Evolutionary conservation across 2,888 invertebrate species (phyloP).

Genomic region (Apodemia mormo): DNA sequence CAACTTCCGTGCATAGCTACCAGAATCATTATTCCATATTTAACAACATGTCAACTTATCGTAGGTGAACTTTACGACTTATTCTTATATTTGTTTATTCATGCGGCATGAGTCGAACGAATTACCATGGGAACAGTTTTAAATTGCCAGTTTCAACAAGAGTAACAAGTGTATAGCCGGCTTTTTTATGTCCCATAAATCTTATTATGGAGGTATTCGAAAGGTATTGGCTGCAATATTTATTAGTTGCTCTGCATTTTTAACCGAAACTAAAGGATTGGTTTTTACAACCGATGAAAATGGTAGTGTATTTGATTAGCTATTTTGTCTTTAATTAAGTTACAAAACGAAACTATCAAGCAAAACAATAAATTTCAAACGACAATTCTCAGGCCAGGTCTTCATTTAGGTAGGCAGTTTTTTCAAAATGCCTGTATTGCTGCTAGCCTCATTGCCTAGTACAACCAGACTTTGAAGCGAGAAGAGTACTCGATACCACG

Average conservation of each 20-base stretch:
- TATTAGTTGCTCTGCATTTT: conserved; percentile 4
- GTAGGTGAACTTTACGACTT: conserved; percentile 55
- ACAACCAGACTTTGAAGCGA: too few species aligned
- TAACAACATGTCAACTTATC: conserved; percentile 64
- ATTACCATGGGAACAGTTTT: conserved; percentile 39
- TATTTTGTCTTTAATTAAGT: not conserved
- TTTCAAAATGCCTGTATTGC: too few species aligned
- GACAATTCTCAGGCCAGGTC: too few species aligned
- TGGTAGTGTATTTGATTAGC: too few species aligned
- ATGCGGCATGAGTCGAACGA: conserved; percentile 45
- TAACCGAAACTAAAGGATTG: not conserved
- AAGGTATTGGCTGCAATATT: conserved; percentile 19
- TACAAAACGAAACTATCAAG: too few species aligned
- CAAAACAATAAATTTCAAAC: too few species aligned
- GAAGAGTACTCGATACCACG: too few species aligned
- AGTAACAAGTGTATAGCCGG: conserved; percentile 19
- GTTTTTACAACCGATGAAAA: not conserved
- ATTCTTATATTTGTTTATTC: conserved; percentile 48
- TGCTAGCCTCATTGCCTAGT: too few species aligned
- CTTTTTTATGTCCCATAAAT: conserved; percentile 22
- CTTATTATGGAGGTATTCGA: conserved; percentile 18
- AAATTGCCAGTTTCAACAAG: conserved; percentile 21
- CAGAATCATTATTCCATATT: conserved; percentile 44
- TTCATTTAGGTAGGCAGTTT: too few species aligned
- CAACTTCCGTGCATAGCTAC: conserved; percentile 17